Evolutionary conservation across 2,888 invertebrate genomes (phyloP).

Genomic region (Drepanosiphum platanoidis): DNA sequence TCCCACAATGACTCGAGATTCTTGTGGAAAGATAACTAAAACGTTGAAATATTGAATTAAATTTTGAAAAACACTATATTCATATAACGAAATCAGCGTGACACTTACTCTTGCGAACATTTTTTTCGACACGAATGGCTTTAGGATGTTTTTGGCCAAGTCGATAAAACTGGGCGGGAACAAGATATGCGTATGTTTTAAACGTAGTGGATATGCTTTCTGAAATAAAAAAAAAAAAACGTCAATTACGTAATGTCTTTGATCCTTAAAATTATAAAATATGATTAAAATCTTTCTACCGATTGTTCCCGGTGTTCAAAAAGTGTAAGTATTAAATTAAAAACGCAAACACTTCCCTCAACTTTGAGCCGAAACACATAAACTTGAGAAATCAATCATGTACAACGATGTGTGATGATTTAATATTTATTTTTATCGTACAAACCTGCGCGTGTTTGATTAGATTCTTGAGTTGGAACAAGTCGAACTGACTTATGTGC

Average conservation of each 20-base stretch:
- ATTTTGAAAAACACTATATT: no score
- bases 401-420: no score
- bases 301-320: no score
- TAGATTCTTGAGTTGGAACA: conserved; percentile 64
- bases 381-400: no score
- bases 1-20: conserved; percentile 64
- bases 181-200: conserved; percentile 65
- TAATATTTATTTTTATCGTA: no score
- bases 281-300: no score
- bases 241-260: no score
- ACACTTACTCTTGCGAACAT: conserved; percentile 65
- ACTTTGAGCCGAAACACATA: no score
- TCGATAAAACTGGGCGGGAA: conserved; percentile 65
- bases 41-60: no score
- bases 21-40: conserved; percentile 64
- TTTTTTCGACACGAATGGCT: conserved; percentile 65
- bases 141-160: conserved; percentile 64
- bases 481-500: conserved; percentile 64
- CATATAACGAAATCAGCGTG: not conserved
- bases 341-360: no score
- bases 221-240: conserved; percentile 58
- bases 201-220: conserved; percentile 65
- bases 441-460: conserved; percentile 65
- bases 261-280: not conserved
- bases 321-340: no score